phyloP scores from a whole-genome alignment of 2,113 vertebrate species.

The Mesitornis unicolor region DNA sequence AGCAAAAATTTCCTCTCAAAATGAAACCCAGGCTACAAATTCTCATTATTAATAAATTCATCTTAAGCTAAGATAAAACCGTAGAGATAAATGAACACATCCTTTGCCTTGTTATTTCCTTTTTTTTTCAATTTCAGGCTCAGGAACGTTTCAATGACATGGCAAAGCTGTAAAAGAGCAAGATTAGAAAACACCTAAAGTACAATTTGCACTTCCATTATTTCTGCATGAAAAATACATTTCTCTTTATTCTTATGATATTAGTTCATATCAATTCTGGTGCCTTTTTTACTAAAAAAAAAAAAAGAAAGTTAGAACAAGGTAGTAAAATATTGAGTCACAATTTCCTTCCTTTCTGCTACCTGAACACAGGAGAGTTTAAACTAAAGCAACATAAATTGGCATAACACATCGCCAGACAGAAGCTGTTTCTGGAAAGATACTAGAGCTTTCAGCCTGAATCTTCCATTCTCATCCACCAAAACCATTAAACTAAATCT shows the following conservation, averaged over 20 bases:
- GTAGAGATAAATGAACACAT: neutral
- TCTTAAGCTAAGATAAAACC: neutral
- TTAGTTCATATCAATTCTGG: neutral
- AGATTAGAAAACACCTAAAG: too few relatives aligned
- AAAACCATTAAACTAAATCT: neutral
- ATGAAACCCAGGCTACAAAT: neutral
- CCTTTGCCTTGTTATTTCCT: fast-evolving
- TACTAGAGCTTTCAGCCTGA: neutral
- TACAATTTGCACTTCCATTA: neutral
- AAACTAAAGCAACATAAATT: neutral
- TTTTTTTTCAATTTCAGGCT: neutral
- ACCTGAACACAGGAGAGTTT: fast-evolving
- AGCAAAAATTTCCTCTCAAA: neutral
- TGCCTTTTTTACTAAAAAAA: neutral
- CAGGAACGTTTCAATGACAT: neutral
- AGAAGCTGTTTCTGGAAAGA: neutral
- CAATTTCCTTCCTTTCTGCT: neutral
- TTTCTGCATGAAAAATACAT: neutral
- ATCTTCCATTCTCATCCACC: neutral
- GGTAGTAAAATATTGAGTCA: neutral
- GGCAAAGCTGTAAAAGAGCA: neutral
- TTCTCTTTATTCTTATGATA: neutral
- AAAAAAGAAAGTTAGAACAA: neutral
- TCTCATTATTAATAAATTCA: neutral
- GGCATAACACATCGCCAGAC: fast-evolving